Evolutionary conservation across 2,797 vertebrate genomes (phyloP), one percentile per base, ranked within the genome.

Genomic region (Notoglanidium macrostoma): DNA sequence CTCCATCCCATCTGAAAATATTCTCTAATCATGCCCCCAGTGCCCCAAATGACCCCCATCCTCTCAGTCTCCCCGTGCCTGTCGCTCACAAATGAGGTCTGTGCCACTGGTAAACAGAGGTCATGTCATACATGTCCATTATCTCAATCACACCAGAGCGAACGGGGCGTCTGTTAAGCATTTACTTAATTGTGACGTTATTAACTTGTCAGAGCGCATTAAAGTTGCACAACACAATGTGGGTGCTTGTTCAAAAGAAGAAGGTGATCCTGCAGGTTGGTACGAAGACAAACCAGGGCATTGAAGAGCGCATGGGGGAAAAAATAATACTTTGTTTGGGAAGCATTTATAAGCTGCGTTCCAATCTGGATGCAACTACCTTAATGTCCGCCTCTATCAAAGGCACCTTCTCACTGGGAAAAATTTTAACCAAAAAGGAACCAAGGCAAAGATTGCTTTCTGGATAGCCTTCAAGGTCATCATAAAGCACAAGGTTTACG

Each of bases 121-220:
- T 96, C 94, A 94, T 96, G 97, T 97, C 97, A 97, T 96, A 96
- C 94, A 96, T 96, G 97, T 96, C 96, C 96, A 97, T 95, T 93
- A 97, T 97, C 97, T 97, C 97, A 96, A 96, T 98, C 97, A 96
- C 96, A 96, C 96, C 97, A 96, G 96, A 95, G 95, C 95, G 93
- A 96, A 96, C 91, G 95, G 90, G 95, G 95, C 97, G 97, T 97
- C 97, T 98, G 97, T 97, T 98, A 97, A 97, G 96, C 97, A 97
- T 98, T 97, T 97, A 97, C 96, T 97, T 98, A 98, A 98, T 98
- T 97, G 97, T 97, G 96, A 97, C 95, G 94, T 97, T 97, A 98
- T 98, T 98, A 98, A 98, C 96, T 97, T 98, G 97, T 98, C 97
- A 97, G 96, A 96, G 97, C 96, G 96, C 96, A 97, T 98, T 97